phyloP scores from a whole-genome alignment of 1,140 invertebrate genomes.

The Polypedilum pembai region DNA sequence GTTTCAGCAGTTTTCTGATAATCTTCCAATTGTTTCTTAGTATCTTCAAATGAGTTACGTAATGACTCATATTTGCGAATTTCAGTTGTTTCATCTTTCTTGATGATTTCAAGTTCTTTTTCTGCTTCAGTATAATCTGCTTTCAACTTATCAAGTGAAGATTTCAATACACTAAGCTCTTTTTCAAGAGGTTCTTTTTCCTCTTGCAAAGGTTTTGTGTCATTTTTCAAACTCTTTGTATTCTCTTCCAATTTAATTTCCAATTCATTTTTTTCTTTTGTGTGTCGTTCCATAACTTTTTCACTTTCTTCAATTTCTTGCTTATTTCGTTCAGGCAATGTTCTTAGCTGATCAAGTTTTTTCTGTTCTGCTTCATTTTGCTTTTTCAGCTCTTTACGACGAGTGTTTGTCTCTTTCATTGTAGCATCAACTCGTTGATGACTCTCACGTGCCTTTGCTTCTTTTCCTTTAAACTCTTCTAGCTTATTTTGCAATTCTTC shows the following conservation, averaged over 20 bases:
- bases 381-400: conserved; percentile 58
- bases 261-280: conserved; percentile 47
- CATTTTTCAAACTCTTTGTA: conserved; percentile 48
- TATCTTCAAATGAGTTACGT: conserved; percentile 45
- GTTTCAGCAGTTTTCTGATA: conserved; percentile 56
- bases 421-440: conserved; percentile 55
- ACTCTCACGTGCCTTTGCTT: conserved; percentile 49
- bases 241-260: conserved; percentile 53
- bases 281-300: conserved; percentile 48
- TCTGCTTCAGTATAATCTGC: conserved; percentile 67
- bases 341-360: conserved; percentile 49
- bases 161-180: conserved; percentile 60
- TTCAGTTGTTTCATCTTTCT: conserved; percentile 68
- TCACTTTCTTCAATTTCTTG: conserved; percentile 65
- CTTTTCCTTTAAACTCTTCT: conserved; percentile 49
- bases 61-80: conserved; percentile 62
- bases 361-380: conserved; percentile 53
- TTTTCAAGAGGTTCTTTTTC: conserved; percentile 58
- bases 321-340: conserved; percentile 60
- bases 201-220: conserved; percentile 56
- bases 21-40: conserved; percentile 44
- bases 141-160: conserved; percentile 64
- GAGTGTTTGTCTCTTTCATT: conserved; percentile 53
- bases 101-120: conserved; percentile 73
- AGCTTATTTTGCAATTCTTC: conserved; percentile 50